Evolutionary conservation across 1,140 invertebrate species (phyloP), one percentile per base, ranked within the genome.

Genomic region (Grapholita molesta): DNA sequence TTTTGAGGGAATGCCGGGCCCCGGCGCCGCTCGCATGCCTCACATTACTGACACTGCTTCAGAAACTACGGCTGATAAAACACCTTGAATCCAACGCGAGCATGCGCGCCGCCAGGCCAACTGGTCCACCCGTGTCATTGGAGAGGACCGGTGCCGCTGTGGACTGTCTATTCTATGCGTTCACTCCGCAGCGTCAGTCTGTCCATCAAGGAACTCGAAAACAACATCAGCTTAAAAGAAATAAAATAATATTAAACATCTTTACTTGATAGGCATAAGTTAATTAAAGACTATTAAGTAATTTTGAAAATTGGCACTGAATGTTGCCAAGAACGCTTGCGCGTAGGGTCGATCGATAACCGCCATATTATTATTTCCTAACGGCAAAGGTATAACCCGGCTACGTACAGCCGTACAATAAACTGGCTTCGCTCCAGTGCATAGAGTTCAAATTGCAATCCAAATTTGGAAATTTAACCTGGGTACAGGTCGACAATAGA

Each of bases 61-160:
- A 74, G 78, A 80, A 77, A 74, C 75, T 76, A 82, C 77, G 79
- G 82, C 78, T 86, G 75, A 74, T 82, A 80, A 79, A 77, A 75
- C 68, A 70, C 69, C 71, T 55, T 64, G 52, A 48, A 55, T 42
- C 28, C 32, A n/a, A 8, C 68, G 23, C 77, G 85, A 65, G 86
- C 88, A 90, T 90, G 88, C 88, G 88, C 86, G 66, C 66, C 67
- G 65, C 55, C 61, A 73, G 70, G 83, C 85, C 85, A 86, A 88
- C 82, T 85, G 78, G 78, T 78, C 74, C 75, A 78, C 64, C 55
- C 67, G 73, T 72, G 68, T 68, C 72, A 78, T 77, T 77, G 76
- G 66, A 35, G 69, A 72, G 68, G 68, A 32, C 64, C 64, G 11
- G 48, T 23, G 15, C n/a, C 15, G 30, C 24, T 15, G 21, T 30